Evolutionary conservation across 2,113 vertebrate species (phyloP).

Genomic region (Pteruthius melanotis): DNA sequence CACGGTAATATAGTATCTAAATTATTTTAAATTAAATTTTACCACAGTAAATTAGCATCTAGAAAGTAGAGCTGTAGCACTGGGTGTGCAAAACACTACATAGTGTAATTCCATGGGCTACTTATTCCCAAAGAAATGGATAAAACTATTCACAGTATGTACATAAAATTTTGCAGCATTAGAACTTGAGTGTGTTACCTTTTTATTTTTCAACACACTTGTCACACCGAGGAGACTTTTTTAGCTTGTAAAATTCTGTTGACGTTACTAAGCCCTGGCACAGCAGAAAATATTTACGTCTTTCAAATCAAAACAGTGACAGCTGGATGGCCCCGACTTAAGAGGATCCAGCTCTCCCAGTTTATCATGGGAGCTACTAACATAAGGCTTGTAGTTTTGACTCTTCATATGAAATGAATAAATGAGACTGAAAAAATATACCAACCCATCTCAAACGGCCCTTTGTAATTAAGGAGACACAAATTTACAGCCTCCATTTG

Average conservation of each 20-base stretch:
- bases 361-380: background rate
- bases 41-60: background rate
- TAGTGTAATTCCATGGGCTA: background rate
- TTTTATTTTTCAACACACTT: background rate
- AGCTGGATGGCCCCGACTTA: background rate
- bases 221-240: background rate
- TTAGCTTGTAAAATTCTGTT: background rate
- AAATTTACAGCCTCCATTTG: background rate
- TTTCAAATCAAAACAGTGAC: background rate
- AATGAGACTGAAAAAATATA: background rate
- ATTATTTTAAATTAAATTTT: slow-evolving; percentile 13
- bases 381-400: background rate
- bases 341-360: background rate
- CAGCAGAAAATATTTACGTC: background rate
- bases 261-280: background rate
- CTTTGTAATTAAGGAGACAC: background rate
- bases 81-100: background rate
- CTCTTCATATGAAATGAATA: background rate
- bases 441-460: background rate
- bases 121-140: background rate
- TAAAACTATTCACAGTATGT: fast-evolving
- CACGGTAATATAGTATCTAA: background rate
- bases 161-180: background rate
- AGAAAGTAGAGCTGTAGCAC: background rate
- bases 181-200: background rate